Evolutionary conservation across 2,797 vertebrate genomes (phyloP), one percentile per base, ranked within the genome.

Genomic region (Staurois parvus): DNA sequence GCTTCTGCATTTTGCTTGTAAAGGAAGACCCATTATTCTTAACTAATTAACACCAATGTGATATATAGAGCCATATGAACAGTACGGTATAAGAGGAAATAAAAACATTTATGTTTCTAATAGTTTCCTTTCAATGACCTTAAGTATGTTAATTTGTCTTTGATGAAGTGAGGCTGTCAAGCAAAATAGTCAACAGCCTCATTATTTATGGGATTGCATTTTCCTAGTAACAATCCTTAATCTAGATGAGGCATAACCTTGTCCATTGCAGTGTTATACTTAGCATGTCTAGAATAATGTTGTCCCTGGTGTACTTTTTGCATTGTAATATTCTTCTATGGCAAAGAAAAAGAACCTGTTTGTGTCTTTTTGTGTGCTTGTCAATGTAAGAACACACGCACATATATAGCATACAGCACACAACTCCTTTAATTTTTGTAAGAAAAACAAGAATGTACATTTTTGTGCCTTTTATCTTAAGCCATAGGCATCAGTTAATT

Each of bases 71-170:
- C 80, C 89, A 24, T 85, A 91, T 88, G 80, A 92, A 91, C 90
- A 90, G 86, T 85, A 89, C 40, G 40, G 88, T 75, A 88, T 88
- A 86, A 91, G 67, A 90, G 90, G 78, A 90, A 90, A 90, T 78
- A 12, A 90, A 92, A 94, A 91, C 29, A 90, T 88, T 90, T 92
- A 88, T 83, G 76, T 88, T 92, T 83, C 90, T 91, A 89, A 89
- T 90, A 84, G 87, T 90, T 94, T 93, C 84, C 75, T 92, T 91
- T 91, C 82, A 68, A 75, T 89, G 88, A 91, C 87, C 85, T 88
- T 90, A 93, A 88, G 59, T 89, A 84, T 77, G 29, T 26, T 90
- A 91, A 90, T 84, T 90, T 89, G 24, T 83, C 62, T 90, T 90
- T 92, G 81, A 92, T 90, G 88, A 93, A 89, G 80, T 88, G 79